Percentiles rank a stretch among this genome's conserved stretches.
These are phyloP conservation scores for Troilus luridus DNA, from an alignment of 2,888 invertebrate species.

Conservation along the genomic window DNA sequence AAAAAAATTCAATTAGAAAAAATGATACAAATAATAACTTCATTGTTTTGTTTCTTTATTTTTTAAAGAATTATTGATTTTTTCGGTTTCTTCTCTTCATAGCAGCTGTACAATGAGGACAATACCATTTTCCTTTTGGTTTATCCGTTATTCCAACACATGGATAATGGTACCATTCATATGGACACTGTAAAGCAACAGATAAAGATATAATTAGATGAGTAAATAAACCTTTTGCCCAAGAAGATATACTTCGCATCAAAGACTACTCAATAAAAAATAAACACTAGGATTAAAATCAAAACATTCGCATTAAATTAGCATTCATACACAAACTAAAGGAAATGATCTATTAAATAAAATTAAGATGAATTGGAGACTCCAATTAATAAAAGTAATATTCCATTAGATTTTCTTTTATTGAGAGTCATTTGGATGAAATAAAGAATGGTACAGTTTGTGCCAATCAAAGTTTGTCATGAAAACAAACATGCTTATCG, in stretches of 20 bases:
- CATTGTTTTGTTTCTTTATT: neutral
- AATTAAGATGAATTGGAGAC: too few relatives aligned
- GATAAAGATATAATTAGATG: constrained; percentile 46
- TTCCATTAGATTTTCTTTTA: too few relatives aligned
- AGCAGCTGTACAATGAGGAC: constrained; percentile 92
- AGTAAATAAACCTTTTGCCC: neutral
- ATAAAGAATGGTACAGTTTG: too few relatives aligned
- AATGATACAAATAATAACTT: neutral
- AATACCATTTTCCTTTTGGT: constrained; percentile 99
- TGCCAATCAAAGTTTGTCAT: too few relatives aligned
- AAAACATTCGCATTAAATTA: neutral
- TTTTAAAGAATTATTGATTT: neutral
- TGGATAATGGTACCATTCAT: constrained; percentile 99
- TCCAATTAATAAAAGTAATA: too few relatives aligned
- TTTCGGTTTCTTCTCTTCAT: constrained; percentile 79
- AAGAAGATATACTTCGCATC: neutral
- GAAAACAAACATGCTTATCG: too few relatives aligned
- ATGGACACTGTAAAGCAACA: constrained; percentile 84
- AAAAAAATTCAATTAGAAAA: constrained; percentile 39
- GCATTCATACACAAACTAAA: neutral
- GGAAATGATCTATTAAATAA: neutral
- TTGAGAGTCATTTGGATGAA: too few relatives aligned
- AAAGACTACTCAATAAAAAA: neutral
- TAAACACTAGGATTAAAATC: neutral
- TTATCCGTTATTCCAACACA: constrained; percentile 97